Percentiles rank a stretch among this genome's conserved stretches.
Evolutionary conservation across 2,888 invertebrate species (phyloP).

Genomic region (Dichetophora obliterata): DNA sequence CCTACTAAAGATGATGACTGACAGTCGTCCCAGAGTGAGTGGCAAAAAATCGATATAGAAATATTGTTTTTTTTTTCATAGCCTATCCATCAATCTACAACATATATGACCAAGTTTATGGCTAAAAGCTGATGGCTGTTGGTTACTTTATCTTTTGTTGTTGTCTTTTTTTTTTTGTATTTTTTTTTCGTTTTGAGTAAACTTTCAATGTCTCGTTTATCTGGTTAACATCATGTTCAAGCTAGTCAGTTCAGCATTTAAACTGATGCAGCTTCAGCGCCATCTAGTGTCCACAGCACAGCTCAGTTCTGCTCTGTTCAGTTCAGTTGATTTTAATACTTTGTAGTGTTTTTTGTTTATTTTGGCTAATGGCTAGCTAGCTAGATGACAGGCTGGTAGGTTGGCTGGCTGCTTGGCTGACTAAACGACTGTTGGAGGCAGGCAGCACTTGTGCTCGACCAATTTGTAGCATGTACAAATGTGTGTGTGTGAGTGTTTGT

Average conservation of each 20-base stretch:
- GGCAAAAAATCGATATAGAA: background rate
- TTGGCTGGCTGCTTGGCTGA: too few relatives aligned
- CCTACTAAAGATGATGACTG: background rate
- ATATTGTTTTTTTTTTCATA: background rate
- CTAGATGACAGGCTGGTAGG: too few relatives aligned
- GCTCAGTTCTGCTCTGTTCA: background rate
- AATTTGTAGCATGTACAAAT: constrained; percentile 3
- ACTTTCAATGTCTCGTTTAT: background rate
- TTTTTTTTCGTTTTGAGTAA: background rate
- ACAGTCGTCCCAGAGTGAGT: background rate
- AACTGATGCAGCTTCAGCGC: background rate
- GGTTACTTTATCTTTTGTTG: background rate
- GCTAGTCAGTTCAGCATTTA: background rate
- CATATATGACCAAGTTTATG: too few relatives aligned
- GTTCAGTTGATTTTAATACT: background rate
- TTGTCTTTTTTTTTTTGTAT: background rate
- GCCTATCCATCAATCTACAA: background rate
- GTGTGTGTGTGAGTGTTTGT: background rate
- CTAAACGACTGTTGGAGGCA: too few relatives aligned
- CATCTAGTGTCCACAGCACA: background rate
- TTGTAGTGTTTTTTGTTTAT: background rate
- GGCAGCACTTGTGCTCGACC: background rate
- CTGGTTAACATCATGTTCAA: background rate
- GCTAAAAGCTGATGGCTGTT: too few relatives aligned
- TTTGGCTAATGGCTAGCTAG: background rate